phyloP scores from a whole-genome alignment of 2,113 vertebrate genomes.

The Sula dactylatra region DNA sequence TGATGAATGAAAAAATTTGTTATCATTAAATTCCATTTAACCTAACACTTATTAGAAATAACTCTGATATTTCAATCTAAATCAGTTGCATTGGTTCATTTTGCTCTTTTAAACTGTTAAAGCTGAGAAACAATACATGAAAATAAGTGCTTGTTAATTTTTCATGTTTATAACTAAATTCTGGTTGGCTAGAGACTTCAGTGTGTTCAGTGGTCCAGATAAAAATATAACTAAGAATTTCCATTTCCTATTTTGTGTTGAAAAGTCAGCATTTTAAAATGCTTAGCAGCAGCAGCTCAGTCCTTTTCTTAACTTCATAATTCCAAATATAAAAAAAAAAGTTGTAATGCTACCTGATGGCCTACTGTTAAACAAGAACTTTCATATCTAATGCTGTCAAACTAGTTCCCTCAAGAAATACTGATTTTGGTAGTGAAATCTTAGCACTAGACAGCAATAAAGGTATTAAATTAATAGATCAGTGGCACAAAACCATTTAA shows the following conservation, averaged over 20 bases:
- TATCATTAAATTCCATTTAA: neutral
- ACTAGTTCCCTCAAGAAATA: neutral
- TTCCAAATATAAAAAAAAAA: neutral
- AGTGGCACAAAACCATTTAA: neutral
- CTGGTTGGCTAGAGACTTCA: neutral
- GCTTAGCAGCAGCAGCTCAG: neutral
- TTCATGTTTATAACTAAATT: neutral
- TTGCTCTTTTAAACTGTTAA: neutral
- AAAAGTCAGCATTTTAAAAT: neutral
- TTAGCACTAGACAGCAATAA: neutral
- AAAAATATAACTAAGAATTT: neutral
- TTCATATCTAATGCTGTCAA: neutral
- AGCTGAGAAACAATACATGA: neutral
- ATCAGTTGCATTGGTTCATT: neutral
- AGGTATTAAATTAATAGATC: neutral
- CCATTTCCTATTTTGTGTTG: neutral
- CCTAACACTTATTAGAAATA: neutral
- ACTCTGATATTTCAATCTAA: neutral
- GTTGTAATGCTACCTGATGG: neutral
- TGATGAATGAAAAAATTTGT: neutral
- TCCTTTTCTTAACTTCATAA: neutral
- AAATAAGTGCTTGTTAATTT: neutral
- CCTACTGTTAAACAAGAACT: neutral
- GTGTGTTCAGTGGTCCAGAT: neutral
- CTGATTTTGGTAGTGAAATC: neutral